These are phyloP conservation scores for Melangyna quadrimaculata DNA, from an alignment of 2,888 invertebrate genomes.

Conservation along the genomic window DNA sequence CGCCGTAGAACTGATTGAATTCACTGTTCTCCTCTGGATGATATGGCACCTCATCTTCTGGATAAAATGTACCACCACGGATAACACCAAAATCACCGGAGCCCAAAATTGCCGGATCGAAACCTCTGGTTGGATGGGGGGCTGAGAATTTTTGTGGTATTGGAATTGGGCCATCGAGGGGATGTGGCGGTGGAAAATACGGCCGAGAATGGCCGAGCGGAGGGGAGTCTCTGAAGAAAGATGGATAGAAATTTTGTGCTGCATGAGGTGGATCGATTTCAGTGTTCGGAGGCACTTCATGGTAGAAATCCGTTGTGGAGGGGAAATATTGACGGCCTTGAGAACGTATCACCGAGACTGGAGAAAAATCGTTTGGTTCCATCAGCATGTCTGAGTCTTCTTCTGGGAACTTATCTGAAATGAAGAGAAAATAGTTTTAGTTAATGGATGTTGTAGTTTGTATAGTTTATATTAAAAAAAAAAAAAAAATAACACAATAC, in stretches of 20 bases:
- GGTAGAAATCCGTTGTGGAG: constrained; percentile 69
- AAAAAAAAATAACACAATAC: too few species aligned
- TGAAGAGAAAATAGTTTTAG: background rate
- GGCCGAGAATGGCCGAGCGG: constrained; percentile 85
- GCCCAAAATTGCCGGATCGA: constrained; percentile 86
- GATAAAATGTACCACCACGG: constrained; percentile 92
- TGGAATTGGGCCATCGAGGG: constrained; percentile 82
- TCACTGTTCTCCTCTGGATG: constrained; percentile 82
- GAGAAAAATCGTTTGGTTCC: constrained; percentile 80
- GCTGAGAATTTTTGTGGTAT: constrained; percentile 82
- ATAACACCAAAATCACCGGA: constrained; percentile 94
- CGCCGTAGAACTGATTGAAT: constrained; percentile 82
- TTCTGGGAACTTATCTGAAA: constrained; percentile 78
- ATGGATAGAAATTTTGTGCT: constrained; percentile 88
- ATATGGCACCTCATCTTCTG: constrained; percentile 86
- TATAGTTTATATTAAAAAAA: too few species aligned
- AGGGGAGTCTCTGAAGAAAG: constrained; percentile 85
- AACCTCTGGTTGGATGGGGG: constrained; percentile 81
- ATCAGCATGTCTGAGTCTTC: constrained; percentile 81
- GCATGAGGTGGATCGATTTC: constrained; percentile 80
- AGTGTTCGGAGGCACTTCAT: constrained; percentile 75
- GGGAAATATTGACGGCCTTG: constrained; percentile 79
- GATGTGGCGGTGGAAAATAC: constrained; percentile 83
- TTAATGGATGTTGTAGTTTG: background rate
- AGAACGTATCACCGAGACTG: constrained; percentile 77